Conservation (phyloP, 2,888 invertebrate species). For the Micoletzkya japonica region DNA sequence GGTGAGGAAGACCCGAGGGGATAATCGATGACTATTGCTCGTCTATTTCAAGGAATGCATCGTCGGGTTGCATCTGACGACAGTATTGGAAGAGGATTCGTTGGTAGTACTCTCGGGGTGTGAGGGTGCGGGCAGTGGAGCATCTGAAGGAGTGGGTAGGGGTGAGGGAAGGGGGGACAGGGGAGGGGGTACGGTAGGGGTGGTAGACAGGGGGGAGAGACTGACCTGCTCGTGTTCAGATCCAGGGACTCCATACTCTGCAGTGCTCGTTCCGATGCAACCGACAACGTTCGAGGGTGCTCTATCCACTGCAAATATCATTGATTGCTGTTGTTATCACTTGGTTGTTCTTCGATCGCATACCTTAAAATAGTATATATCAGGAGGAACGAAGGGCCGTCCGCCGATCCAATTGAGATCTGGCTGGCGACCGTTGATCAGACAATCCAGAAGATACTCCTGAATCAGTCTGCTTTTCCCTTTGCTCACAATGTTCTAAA, state of each 20-base stretch:
- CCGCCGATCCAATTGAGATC: constrained; percentile 62
- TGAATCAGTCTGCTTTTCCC: constrained; percentile 29
- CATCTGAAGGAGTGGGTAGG: constrained; percentile 41
- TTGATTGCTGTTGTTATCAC: neutral
- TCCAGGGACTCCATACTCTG: constrained; percentile 63
- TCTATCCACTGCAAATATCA: constrained; percentile 59
- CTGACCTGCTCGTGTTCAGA: constrained; percentile 53
- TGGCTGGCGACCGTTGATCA: constrained; percentile 63
- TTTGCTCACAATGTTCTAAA: neutral
- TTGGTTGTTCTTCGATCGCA: neutral
- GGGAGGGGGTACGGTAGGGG: neutral
- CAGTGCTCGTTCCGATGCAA: constrained; percentile 60
- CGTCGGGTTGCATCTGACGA: constrained; percentile 48
- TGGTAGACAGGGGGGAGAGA: no score
- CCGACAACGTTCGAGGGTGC: constrained; percentile 63
- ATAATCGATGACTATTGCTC: neutral
- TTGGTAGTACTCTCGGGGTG: constrained; percentile 63
- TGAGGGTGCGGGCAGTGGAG: constrained; percentile 61
- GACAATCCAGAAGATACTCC: constrained; percentile 63
- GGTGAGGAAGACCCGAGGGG: neutral
- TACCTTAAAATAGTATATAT: constrained; percentile 63
- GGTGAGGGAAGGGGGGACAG: no score
- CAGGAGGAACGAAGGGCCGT: constrained; percentile 61
- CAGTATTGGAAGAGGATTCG: constrained; percentile 62
- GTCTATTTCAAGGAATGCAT: constrained; percentile 26